A percentile compares a stretch with the other conserved stretches of the same genome.
Evolutionary conservation across 1,140 invertebrate species (phyloP).

Genomic region (Paracyclopina nana): DNA sequence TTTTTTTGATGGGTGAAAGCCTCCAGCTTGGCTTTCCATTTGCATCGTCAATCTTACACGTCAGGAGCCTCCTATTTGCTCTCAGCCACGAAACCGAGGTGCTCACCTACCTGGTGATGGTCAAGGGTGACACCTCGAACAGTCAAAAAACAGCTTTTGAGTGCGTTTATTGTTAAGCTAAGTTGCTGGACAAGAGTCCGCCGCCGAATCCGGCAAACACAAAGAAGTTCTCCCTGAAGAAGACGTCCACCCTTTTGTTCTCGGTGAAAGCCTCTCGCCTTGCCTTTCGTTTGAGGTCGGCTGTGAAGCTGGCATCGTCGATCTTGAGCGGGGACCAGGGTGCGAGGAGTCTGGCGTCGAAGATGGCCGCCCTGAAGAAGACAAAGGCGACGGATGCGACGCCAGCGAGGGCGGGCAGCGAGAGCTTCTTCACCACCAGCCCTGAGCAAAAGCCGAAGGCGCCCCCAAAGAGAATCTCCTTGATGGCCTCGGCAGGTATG

Average conservation of each 20-base stretch:
- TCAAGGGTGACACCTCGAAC: no score
- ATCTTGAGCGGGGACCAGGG: background rate
- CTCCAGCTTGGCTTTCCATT: no score
- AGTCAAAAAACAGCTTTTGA: no score
- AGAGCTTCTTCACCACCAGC: background rate
- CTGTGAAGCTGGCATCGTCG: background rate
- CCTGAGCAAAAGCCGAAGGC: background rate
- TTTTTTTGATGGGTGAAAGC: no score
- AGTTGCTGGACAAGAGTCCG: no score
- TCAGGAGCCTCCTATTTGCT: no score
- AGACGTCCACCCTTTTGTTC: background rate
- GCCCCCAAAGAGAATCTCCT: background rate
- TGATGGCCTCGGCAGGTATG: no score
- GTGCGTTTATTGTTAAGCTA: no score
- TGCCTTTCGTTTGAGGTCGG: background rate
- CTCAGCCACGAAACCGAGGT: no score
- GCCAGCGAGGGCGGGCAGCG: background rate
- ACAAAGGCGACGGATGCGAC: background rate
- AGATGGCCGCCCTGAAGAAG: background rate
- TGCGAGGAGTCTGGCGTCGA: background rate
- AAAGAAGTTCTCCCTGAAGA: background rate
- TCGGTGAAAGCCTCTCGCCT: background rate
- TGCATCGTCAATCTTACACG: no score
- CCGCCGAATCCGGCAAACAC: background rate
- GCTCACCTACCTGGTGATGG: no score